Conservation (phyloP, 2,113 vertebrate genomes). For the Lepus timidus region DNA sequence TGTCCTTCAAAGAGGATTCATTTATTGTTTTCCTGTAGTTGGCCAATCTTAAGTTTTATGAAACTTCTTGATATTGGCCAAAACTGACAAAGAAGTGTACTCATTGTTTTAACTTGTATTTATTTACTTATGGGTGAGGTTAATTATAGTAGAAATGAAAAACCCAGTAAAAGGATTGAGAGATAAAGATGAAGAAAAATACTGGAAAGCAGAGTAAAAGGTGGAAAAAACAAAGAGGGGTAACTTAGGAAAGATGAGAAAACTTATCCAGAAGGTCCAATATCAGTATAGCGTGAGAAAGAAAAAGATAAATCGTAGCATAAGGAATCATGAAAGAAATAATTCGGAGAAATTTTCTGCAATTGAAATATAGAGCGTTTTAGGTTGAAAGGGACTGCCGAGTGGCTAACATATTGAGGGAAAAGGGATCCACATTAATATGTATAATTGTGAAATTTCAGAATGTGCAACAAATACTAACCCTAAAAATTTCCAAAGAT, state of each 20-base stretch:
- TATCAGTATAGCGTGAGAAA: constrained; percentile 7
- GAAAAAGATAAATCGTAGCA: constrained; percentile 7
- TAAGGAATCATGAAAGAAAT: constrained; percentile 18
- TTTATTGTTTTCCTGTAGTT: neutral
- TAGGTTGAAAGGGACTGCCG: neutral
- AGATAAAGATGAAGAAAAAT: neutral
- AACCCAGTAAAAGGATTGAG: neutral
- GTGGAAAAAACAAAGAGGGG: neutral
- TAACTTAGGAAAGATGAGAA: neutral
- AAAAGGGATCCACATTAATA: neutral
- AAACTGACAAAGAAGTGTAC: neutral
- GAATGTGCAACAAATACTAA: neutral
- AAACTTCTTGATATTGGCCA: neutral
- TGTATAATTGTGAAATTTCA: constrained; percentile 38
- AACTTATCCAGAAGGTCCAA: neutral
- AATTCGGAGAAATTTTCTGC: neutral
- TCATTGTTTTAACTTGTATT: neutral
- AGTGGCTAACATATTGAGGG: neutral
- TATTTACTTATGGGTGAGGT: neutral
- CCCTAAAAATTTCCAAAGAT: neutral
- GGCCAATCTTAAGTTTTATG: neutral
- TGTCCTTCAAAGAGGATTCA: neutral
- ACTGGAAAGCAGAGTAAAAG: neutral
- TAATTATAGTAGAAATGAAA: neutral
- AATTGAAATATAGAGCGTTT: constrained; percentile 13